Evolutionary conservation across 92 coral and sea anemone species (phyloP), one percentile per base, ranked within the genome.

Genomic region (Parazoanthus swiftii): DNA sequence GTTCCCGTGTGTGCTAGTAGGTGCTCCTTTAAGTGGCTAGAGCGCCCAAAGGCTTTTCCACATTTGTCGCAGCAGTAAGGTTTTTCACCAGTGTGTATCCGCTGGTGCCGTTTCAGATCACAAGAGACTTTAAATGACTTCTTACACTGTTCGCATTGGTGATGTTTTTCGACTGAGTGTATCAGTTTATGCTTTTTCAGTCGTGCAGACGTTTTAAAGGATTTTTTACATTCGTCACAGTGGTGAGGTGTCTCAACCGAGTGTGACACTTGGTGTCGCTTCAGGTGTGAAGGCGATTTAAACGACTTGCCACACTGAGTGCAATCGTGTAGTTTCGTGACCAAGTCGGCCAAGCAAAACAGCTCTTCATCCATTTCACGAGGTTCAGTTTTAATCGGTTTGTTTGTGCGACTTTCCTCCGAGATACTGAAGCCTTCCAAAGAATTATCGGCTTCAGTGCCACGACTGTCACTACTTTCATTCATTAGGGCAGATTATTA

Each of bases 321-420:
- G 29, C 78, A 74, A 11, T 74, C 21, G 46, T 74, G 46, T 6
- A n/a, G 75, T 8, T 38, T 82, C 38, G 66, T 51, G 35, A 29
- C 76, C 50, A 65, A 66, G 59, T 65, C 76, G 3, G 76, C 76
- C 75, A 82, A 66, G 51, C 86, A 82, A 66, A 82, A 82, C 38
- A 82, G 36, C 14, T 82, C 76, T 36, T 59, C 72, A 37, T 82
- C 75, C 50, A 38, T 6, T 5, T 37, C 35, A 36, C 23, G 18
- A 42, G 86, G 86, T 66, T 82, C 74, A 5, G 76, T 66, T 42
- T 65, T 68, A 20, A 65, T 67, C 15, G 23, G 35, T 71, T n/a
- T n/a, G 18, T 25, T 39, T 35, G 44, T 81, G 23, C 10, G 42
- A 10, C 51, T 11, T 48, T 48, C 51, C 51, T 10, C 51, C 11